These are phyloP conservation scores for Pseudolycoriella hygida DNA, from an alignment of 2,888 invertebrate species.

Conservation along the genomic window DNA sequence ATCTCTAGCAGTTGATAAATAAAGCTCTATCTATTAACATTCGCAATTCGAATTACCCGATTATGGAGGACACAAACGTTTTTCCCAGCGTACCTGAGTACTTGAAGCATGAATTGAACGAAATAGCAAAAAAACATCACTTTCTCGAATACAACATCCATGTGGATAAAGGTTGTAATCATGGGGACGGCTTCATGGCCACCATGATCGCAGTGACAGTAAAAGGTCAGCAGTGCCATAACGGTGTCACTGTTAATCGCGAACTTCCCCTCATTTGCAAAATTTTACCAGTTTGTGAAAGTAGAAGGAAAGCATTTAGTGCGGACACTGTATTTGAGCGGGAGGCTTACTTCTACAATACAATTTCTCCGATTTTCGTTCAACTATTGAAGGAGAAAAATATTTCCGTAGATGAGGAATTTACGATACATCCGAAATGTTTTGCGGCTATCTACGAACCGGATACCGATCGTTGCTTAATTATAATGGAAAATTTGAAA, in stretches of 20 bases:
- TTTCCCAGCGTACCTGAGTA: background rate
- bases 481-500: constrained; percentile 2
- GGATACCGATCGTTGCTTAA: background rate
- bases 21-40: no score
- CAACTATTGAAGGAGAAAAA: constrained; percentile 1
- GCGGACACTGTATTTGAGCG: background rate
- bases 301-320: constrained; percentile 1
- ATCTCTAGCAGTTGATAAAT: no score
- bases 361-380: background rate
- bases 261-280: background rate
- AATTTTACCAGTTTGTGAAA: constrained; percentile 1
- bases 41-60: no score
- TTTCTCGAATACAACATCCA: background rate
- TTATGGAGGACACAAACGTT: background rate
- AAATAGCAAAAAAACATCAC: background rate
- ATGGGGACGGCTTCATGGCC: constrained; percentile 7
- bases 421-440: background rate
- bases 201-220: constrained; percentile 1
- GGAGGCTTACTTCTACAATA: background rate
- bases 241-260: background rate
- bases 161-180: background rate
- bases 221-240: background rate
- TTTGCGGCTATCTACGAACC: background rate
- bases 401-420: background rate
- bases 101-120: background rate